Evolutionary conservation across 1,140 invertebrate genomes (phyloP).

Genomic region (Diorhabda sublineata): DNA sequence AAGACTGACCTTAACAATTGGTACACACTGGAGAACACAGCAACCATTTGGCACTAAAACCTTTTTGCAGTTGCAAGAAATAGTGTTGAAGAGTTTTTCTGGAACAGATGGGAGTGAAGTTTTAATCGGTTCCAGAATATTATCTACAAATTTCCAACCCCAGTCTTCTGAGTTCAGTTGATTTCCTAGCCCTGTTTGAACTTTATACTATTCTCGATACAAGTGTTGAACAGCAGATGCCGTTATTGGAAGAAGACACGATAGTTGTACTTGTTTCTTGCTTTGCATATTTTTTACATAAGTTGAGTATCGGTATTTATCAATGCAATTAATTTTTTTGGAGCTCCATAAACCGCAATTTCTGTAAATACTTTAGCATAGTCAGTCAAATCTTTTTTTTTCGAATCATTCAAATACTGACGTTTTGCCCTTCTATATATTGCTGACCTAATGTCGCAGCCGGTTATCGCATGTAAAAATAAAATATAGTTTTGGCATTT

Average conservation of each 20-base stretch:
- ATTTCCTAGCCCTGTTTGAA: too few relatives aligned
- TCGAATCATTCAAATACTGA: too few relatives aligned
- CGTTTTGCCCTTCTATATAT: too few relatives aligned
- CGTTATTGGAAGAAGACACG: not conserved
- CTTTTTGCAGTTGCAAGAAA: not conserved
- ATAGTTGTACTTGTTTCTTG: not conserved
- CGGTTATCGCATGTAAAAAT: too few relatives aligned
- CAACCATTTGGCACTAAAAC: not conserved
- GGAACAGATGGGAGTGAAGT: not conserved
- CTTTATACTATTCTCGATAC: not conserved
- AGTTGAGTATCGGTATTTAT: not conserved
- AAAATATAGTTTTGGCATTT: too few relatives aligned
- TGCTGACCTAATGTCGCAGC: too few relatives aligned
- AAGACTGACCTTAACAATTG: not conserved
- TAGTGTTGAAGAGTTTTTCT: not conserved
- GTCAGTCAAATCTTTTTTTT: not conserved
- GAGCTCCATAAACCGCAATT: conserved; percentile 6
- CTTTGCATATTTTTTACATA: not conserved
- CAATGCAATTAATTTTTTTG: conserved; percentile 1
- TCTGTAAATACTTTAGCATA: not conserved
- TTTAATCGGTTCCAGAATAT: not conserved
- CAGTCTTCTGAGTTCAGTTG: too few relatives aligned
- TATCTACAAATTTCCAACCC: not conserved
- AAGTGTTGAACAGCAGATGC: not conserved
- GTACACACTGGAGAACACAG: not conserved